Evolutionary conservation across 92 coral and sea anemone genomes (phyloP), one percentile per base, ranked within the genome.

Genomic region (Chrysogorgia sp.): DNA sequence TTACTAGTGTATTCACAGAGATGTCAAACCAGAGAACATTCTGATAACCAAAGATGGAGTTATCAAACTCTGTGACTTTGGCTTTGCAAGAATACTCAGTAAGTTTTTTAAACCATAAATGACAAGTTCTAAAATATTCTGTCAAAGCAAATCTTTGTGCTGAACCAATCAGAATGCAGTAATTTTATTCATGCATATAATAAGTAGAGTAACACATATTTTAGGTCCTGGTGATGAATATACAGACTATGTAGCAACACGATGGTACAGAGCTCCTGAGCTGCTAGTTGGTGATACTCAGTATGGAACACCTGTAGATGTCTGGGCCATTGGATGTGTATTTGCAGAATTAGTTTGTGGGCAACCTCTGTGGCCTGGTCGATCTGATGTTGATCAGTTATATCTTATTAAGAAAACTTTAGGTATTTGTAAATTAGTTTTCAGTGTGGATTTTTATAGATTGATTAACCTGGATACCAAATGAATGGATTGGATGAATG

Each of bases 211-310:
- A 1, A 60, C 29, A 45, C 26, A 5, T 41, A 57, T 68, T 67
- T 28, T 57, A 94, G 98, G 71, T 41, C 92, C 94, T 50, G 92
- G 91, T 43, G 97, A 91, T 74, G 97, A 94, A 55, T 91, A 92
- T 79, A 94, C 98, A 35, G 98, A 94, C 48, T 94, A 94, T 81
- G 98, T 94, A 14, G 98, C 98, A 10, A 94, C 98, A 19, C 81
- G 98, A 4, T 94, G 98, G 98, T 94, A 94, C 75, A 89, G 98
- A 1, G 98, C 98, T 19, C 98, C 98, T 71, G 98, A 94, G 83
- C 90, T 94, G 19, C 90, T 94, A 40, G 97, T 94, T 12, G 97
- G 97, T 0, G 96, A 89, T 45, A 90, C 92, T 3, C 89, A 85
- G 74, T 94, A 94, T 84, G 92, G 97, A 40, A 85, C 87, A 13